Percentiles rank a stretch among this genome's conserved stretches.
Evolutionary conservation across 2,888 invertebrate genomes (phyloP).

Genomic region (Hirtodrosophila cameraria): DNA sequence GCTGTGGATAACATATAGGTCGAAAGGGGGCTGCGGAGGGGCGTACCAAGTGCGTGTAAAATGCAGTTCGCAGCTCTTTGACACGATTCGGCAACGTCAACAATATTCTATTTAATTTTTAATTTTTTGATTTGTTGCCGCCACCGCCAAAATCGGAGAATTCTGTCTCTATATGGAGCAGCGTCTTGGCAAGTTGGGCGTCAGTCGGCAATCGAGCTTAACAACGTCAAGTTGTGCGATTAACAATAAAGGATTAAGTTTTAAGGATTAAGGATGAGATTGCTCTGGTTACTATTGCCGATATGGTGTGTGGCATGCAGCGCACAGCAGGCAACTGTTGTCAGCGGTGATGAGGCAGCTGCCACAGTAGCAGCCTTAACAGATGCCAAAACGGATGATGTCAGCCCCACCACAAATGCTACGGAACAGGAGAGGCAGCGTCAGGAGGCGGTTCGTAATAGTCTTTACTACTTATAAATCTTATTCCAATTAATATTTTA

Average conservation of each 20-base stretch:
- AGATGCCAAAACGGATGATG: not conserved
- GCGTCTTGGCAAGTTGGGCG: constrained; percentile 39
- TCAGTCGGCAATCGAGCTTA: constrained; percentile 66
- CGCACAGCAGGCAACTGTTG: constrained; percentile 35
- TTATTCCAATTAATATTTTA: no score
- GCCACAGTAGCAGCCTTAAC: constrained; percentile 8
- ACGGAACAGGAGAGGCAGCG: no score
- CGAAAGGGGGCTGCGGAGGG: no score
- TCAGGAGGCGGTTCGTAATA: constrained; percentile 38
- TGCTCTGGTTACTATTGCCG: constrained; percentile 41
- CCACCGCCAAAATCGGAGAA: constrained; percentile 42
- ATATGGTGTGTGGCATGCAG: constrained; percentile 29
- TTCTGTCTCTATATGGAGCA: constrained; percentile 77
- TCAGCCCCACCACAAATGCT: not conserved
- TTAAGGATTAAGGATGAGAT: constrained; percentile 44
- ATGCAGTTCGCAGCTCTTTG: constrained; percentile 43
- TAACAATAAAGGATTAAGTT: not conserved
- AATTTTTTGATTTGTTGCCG: constrained; percentile 3
- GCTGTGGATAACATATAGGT: no score
- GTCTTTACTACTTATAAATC: no score
- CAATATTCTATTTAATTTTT: constrained; percentile 16
- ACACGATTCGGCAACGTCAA: constrained; percentile 49
- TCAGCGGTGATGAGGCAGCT: constrained; percentile 20
- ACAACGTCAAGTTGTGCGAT: constrained; percentile 33
- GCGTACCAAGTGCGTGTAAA: constrained; percentile 41